phyloP scores from a whole-genome alignment of 2,797 vertebrate species.

The Vultur gryphus region DNA sequence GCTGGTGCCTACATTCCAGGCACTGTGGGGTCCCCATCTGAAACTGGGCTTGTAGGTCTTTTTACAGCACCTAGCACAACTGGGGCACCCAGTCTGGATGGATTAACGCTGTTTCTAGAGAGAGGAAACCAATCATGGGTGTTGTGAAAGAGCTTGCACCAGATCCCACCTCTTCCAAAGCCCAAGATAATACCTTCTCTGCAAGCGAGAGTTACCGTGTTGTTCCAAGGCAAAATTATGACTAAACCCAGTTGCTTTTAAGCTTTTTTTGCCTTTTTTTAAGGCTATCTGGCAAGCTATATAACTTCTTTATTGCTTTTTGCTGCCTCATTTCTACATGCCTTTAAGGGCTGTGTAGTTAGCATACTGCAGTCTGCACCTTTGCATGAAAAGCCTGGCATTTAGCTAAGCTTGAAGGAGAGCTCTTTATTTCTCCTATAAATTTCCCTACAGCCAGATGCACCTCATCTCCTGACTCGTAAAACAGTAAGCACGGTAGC shows the following conservation, averaged over 20 bases:
- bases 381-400: background rate
- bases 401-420: background rate
- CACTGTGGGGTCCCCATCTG: no score
- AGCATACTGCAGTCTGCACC: background rate
- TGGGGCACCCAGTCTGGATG: background rate
- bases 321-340: background rate
- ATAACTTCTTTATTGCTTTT: background rate
- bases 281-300: background rate
- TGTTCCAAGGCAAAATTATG: background rate
- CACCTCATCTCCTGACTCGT: background rate
- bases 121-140: background rate
- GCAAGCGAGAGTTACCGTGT: background rate
- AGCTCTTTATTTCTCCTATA: background rate
- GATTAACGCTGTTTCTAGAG: background rate
- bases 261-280: background rate
- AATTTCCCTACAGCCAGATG: background rate
- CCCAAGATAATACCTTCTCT: background rate
- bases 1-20: rapidly evolving
- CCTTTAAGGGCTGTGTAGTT: background rate
- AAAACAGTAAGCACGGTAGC: background rate
- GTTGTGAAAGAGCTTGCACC: background rate
- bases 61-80: background rate
- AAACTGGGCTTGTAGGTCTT: background rate
- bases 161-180: background rate
- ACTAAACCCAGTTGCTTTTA: background rate